Percentiles rank a stretch among this genome's conserved stretches.
These are phyloP conservation scores for Pseudomyrmex cubaensis DNA, from an alignment of 1,140 invertebrate genomes.

Conservation along the genomic window DNA sequence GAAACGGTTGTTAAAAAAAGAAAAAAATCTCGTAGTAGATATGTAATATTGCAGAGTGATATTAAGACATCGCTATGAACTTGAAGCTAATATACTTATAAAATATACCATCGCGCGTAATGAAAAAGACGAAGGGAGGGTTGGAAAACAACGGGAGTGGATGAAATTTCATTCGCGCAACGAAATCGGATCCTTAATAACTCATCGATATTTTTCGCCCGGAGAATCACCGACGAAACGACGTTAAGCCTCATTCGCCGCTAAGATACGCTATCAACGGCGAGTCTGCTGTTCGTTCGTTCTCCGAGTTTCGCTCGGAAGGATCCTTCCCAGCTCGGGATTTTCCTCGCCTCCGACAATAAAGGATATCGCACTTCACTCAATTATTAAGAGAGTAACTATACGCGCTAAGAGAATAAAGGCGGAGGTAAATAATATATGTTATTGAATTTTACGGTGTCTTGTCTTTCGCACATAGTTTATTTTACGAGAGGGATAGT, in stretches of 20 bases:
- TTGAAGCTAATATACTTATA: background rate
- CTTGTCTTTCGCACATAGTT: too few relatives aligned
- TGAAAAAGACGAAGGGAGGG: background rate
- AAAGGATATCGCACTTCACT: background rate
- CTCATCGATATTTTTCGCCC: slow-evolving; percentile 66
- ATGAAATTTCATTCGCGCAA: slow-evolving; percentile 65
- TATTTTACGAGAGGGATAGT: background rate
- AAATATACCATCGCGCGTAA: slow-evolving; percentile 21
- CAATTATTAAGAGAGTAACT: slow-evolving; percentile 42
- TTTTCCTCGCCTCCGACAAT: slow-evolving; percentile 11
- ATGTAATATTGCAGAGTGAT: background rate
- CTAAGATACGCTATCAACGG: slow-evolving; percentile 56
- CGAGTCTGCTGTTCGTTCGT: slow-evolving; percentile 27
- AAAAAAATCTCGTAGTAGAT: background rate
- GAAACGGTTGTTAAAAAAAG: background rate
- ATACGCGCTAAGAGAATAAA: slow-evolving; percentile 29
- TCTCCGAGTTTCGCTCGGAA: slow-evolving; percentile 22
- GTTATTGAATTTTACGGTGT: background rate
- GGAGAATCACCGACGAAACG: slow-evolving; percentile 61
- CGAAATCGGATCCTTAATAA: slow-evolving; percentile 69
- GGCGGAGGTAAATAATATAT: slow-evolving; percentile 8
- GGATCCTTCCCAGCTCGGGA: background rate
- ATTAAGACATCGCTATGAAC: background rate
- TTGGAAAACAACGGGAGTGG: slow-evolving; percentile 4
- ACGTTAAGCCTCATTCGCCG: slow-evolving; percentile 64